phyloP scores from a whole-genome alignment of 2,113 vertebrate species.

The Manacus vitellinus region DNA sequence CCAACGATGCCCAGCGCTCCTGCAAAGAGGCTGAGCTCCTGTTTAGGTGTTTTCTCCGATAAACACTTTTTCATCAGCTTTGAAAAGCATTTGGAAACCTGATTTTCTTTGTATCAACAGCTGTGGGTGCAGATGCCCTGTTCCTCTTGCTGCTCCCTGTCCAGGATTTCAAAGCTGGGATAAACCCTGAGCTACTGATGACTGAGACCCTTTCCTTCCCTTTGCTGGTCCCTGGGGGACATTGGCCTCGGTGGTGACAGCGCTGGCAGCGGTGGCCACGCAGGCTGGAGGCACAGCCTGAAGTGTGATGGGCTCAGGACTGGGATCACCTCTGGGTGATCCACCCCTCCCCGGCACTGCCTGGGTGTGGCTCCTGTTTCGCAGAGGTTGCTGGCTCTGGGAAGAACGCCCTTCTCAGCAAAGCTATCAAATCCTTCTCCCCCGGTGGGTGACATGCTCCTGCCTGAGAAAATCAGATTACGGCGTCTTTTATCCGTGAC shows the following conservation, averaged over 20 bases:
- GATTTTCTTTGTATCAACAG: background rate
- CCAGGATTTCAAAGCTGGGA: background rate
- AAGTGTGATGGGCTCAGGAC: rapidly evolving
- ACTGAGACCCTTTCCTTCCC: background rate
- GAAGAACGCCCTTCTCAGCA: background rate
- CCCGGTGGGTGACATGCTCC: background rate
- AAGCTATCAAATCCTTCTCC: background rate
- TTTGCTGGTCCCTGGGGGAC: background rate
- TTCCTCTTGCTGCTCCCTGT: background rate
- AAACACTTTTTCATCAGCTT: background rate
- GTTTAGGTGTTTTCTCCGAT: background rate
- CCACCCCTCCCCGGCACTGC: background rate
- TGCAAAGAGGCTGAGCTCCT: background rate
- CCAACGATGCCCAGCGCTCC: background rate
- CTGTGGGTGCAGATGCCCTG: background rate
- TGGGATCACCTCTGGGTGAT: background rate
- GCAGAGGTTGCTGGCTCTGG: background rate
- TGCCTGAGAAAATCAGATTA: background rate
- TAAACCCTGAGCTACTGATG: background rate
- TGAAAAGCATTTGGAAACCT: background rate
- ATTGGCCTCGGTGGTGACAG: background rate
- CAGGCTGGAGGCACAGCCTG: background rate
- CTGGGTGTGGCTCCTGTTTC: background rate
- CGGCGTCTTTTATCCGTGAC: background rate
- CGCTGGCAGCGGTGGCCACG: background rate